phyloP scores from a whole-genome alignment of 2,888 invertebrate genomes.

The Epistrophe grossulariae region DNA sequence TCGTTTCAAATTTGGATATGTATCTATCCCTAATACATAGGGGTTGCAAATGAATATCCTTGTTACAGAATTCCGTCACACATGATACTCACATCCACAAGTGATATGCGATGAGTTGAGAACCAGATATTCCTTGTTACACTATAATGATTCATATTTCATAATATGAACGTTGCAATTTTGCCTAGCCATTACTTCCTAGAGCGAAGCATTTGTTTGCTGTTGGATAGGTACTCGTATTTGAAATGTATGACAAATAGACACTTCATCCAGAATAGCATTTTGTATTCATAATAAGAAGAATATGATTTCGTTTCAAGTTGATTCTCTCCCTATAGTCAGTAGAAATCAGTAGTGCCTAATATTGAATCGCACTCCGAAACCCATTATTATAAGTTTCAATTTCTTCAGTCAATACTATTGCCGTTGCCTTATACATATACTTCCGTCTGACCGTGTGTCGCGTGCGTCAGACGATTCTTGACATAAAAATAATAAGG shows the following conservation, averaged over 20 bases:
- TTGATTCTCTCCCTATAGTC: neutral
- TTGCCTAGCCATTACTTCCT: neutral
- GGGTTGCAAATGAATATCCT: neutral
- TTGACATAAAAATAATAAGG: constrained; percentile 64
- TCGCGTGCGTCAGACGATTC: neutral
- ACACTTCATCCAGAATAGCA: neutral
- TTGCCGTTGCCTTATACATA: neutral
- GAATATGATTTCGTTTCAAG: neutral
- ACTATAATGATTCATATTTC: neutral
- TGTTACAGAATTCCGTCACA: neutral
- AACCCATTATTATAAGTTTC: neutral
- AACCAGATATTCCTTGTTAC: neutral
- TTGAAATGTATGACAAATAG: neutral
- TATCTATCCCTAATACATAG: too few species aligned
- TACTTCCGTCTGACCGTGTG: neutral
- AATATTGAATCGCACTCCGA: neutral
- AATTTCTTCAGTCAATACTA: neutral
- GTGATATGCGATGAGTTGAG: neutral
- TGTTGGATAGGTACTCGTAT: neutral
- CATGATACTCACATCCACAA: neutral
- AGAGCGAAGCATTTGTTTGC: neutral
- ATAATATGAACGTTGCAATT: neutral
- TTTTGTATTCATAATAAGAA: neutral
- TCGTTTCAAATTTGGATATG: too few species aligned
- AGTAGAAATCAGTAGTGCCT: neutral